phyloP scores from a whole-genome alignment of 2,113 vertebrate genomes.

The Anarrhichthys ocellatus region DNA sequence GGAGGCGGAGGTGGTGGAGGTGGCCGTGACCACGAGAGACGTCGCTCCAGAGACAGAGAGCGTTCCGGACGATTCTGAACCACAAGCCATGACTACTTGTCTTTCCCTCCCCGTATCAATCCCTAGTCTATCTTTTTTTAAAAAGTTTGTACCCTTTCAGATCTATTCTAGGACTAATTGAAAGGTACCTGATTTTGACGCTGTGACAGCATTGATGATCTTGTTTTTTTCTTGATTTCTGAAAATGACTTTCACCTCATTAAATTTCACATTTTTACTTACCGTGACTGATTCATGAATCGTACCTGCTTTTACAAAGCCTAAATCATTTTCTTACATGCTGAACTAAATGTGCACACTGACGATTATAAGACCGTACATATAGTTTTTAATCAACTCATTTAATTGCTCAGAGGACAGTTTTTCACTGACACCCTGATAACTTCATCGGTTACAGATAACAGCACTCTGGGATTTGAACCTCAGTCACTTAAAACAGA shows the following conservation, averaged over 20 bases:
- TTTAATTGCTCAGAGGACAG: background rate
- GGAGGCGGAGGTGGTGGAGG: conserved; percentile 31
- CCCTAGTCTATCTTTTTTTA: conserved; percentile 55
- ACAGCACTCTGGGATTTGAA: background rate
- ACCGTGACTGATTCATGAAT: conserved; percentile 27
- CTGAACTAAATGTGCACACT: background rate
- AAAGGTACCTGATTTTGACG: conserved; percentile 60
- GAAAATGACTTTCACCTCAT: conserved; percentile 73
- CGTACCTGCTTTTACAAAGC: background rate
- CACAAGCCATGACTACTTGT: conserved; percentile 78
- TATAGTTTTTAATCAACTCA: background rate
- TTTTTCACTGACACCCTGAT: background rate
- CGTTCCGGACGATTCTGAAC: conserved; percentile 96
- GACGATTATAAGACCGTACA: background rate
- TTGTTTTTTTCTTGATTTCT: conserved; percentile 69
- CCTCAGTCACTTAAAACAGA: background rate
- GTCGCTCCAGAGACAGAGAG: conserved; percentile 95
- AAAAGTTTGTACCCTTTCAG: conserved; percentile 52
- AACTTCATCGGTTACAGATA: background rate
- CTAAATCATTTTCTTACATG: background rate
- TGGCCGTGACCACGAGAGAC: conserved; percentile 89
- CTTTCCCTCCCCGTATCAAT: conserved; percentile 66
- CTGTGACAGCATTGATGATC: conserved; percentile 65
- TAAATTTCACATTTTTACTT: conserved; percentile 78
- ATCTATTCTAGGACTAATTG: conserved; percentile 55